phyloP scores from a whole-genome alignment of 1,140 invertebrate species.

The Cherax destructor region DNA sequence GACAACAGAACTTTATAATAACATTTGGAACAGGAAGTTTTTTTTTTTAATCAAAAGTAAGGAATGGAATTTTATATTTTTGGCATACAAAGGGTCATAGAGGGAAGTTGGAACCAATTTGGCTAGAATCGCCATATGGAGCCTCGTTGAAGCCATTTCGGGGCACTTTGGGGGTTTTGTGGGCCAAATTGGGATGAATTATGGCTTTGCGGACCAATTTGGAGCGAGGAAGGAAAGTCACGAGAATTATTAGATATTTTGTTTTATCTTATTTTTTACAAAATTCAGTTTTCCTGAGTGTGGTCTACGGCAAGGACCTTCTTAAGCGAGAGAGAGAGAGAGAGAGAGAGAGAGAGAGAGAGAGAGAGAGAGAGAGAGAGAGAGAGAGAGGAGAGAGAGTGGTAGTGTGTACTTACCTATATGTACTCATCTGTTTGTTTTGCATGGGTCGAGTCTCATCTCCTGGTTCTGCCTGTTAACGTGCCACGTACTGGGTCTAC shows the following conservation, averaged over 20 bases:
- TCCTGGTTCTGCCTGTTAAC: too few relatives aligned
- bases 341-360: neutral
- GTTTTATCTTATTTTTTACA: too few relatives aligned
- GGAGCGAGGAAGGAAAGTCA: too few relatives aligned
- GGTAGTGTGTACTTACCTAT: too few relatives aligned
- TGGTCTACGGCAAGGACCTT: too few relatives aligned
- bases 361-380: slow-evolving; percentile 1
- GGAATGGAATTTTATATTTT: neutral
- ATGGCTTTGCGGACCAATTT: neutral
- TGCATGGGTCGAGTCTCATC: too few relatives aligned
- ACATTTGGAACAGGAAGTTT: too few relatives aligned
- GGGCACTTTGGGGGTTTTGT: neutral
- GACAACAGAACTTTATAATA: too few relatives aligned
- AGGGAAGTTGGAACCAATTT: neutral
- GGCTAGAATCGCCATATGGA: neutral
- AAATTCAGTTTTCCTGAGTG: too few relatives aligned
- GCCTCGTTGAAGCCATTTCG: neutral
- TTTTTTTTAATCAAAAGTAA: neutral
- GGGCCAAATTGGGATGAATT: neutral
- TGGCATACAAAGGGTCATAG: neutral
- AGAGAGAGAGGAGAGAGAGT: neutral
- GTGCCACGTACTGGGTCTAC: too few relatives aligned
- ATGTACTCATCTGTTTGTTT: too few relatives aligned
- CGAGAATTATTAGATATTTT: too few relatives aligned
- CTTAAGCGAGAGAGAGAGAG: neutral